phyloP scores from a whole-genome alignment of 2,888 invertebrate genomes.

The Theristus sp. region DNA sequence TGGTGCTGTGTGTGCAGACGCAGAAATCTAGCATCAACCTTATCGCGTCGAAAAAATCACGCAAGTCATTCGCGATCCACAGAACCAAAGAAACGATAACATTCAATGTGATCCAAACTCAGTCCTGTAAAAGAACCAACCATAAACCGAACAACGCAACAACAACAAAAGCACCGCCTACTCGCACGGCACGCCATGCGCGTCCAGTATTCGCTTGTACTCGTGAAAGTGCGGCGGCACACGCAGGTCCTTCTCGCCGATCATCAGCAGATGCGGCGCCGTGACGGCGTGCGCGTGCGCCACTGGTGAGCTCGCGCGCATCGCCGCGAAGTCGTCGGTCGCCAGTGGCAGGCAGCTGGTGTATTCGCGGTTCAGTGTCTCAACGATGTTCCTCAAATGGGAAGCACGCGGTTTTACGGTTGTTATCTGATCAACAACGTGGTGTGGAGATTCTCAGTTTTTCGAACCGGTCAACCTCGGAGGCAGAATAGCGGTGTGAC shows the following conservation, averaged over 20 bases:
- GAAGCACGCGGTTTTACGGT: neutral
- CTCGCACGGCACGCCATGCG: slow-evolving; percentile 19
- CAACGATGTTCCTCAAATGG: slow-evolving; percentile 16
- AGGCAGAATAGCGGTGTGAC: no score
- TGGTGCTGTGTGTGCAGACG: no score
- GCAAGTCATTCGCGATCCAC: no score
- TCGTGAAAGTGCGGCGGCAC: slow-evolving; percentile 43
- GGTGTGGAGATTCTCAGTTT: no score
- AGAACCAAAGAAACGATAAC: no score
- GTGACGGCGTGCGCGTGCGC: slow-evolving; percentile 18
- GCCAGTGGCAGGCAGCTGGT: neutral
- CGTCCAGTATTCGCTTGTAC: slow-evolving; percentile 17
- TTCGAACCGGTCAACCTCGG: no score
- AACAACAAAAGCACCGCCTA: neutral
- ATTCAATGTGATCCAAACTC: no score
- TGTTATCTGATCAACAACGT: neutral
- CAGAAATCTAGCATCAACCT: no score
- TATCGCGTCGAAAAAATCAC: no score
- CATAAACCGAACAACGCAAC: no score
- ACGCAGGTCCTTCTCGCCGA: slow-evolving; percentile 59
- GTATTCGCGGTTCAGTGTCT: slow-evolving; percentile 16
- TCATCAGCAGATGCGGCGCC: slow-evolving; percentile 54
- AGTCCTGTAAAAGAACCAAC: no score
- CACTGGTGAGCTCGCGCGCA: slow-evolving; percentile 26
- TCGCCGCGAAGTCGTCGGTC: slow-evolving; percentile 5